Conservation (phyloP, 2,113 vertebrate genomes). For the Odontesthes bonariensis region DNA sequence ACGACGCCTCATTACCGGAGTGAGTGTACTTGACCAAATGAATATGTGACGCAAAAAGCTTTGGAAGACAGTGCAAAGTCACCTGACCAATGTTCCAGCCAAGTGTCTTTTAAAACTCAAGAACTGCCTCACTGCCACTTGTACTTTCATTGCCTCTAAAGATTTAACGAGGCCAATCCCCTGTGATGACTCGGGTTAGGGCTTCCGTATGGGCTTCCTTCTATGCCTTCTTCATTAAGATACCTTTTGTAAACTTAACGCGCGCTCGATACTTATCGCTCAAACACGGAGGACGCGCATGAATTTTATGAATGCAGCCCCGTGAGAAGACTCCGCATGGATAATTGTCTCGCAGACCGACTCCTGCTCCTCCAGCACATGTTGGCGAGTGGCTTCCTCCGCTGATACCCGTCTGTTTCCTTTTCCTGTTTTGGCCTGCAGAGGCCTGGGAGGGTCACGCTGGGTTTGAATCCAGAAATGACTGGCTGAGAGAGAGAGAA, state of each 20-base stretch:
- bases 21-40: too few species aligned
- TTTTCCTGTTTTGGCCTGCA: slow-evolving; percentile 74
- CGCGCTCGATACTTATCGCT: not conserved
- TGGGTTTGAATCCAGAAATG: slow-evolving; percentile 67
- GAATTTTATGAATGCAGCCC: not conserved
- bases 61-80: too few species aligned
- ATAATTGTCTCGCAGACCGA: not conserved
- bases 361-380: not conserved
- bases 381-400: slow-evolving; percentile 58
- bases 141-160: too few species aligned
- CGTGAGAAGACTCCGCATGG: not conserved
- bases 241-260: slow-evolving; percentile 19
- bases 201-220: not conserved
- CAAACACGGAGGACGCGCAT: too few species aligned
- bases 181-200: too few species aligned
- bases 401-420: slow-evolving; percentile 75
- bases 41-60: too few species aligned
- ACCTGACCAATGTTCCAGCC: too few species aligned
- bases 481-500: slow-evolving; percentile 25
- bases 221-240: slow-evolving; percentile 6
- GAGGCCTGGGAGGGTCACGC: slow-evolving; percentile 70
- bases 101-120: too few species aligned
- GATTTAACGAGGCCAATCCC: too few species aligned
- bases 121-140: too few species aligned
- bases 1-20: too few species aligned